phyloP scores from a whole-genome alignment of 2,888 invertebrate species.

The Cephus pulcher region DNA sequence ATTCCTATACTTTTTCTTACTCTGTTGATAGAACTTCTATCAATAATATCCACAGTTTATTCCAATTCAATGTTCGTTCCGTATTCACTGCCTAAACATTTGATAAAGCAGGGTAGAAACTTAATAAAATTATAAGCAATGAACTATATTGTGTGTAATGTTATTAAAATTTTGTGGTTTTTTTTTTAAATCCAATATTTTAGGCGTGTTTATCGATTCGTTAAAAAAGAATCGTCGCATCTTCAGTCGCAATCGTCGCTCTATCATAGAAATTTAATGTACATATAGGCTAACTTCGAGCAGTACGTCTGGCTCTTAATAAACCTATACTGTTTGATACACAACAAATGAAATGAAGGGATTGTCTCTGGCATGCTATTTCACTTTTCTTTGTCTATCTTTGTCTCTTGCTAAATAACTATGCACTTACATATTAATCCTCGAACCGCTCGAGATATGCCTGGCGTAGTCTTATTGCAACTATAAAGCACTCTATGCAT shows the following conservation, averaged over 20 bases:
- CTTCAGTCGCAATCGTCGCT: neutral
- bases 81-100: neutral
- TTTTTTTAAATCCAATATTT: neutral
- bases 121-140: neutral
- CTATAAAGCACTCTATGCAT: neutral
- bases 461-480: neutral
- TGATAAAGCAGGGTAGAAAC: neutral
- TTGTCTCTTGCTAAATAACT: constrained; percentile 10
- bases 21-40: neutral
- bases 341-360: neutral
- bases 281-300: neutral
- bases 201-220: no score
- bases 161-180: neutral
- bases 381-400: neutral
- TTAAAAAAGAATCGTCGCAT: neutral
- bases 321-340: neutral
- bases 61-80: neutral
- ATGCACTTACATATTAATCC: constrained; percentile 19
- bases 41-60: neutral
- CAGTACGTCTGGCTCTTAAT: neutral
- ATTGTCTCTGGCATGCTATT: constrained; percentile 5
- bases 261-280: neutral
- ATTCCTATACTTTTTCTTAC: no score
- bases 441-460: neutral
- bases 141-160: neutral